Percentiles rank a stretch among this genome's conserved stretches.
phyloP scores from a whole-genome alignment of 1,140 invertebrate species.

The Philotrypesis tridentata region DNA sequence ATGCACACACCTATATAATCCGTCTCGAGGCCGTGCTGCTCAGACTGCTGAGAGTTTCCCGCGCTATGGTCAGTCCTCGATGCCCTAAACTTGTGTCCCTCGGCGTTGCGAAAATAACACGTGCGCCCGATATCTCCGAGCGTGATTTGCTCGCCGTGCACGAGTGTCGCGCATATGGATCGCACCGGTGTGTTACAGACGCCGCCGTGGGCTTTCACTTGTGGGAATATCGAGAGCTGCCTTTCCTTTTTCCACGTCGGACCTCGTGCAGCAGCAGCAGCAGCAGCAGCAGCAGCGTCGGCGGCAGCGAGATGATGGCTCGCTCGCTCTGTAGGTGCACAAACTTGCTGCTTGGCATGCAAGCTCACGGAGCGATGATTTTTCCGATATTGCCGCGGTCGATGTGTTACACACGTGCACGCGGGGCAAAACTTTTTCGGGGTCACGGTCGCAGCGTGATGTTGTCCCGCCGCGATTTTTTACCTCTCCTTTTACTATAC shows the following conservation, averaged over 20 bases:
- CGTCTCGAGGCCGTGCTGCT: neutral
- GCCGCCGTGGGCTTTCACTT: conserved; percentile 21
- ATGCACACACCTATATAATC: conserved; percentile 50
- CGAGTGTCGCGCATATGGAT: conserved; percentile 42
- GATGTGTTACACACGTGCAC: neutral
- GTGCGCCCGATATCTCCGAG: conserved; percentile 3
- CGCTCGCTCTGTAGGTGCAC: conserved; percentile 6
- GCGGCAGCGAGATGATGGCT: neutral
- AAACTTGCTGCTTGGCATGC: conserved; percentile 12
- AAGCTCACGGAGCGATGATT: conserved; percentile 3
- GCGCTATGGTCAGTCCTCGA: neutral
- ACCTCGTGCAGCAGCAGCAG: neutral
- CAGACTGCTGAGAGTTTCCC: conserved; percentile 16
- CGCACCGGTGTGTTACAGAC: neutral
- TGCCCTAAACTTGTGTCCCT: neutral
- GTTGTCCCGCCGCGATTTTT: neutral
- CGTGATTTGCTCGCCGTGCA: conserved; percentile 36
- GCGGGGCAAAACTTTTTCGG: neutral
- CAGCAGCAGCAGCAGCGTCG: neutral
- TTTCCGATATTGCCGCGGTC: neutral
- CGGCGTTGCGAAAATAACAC: conserved; percentile 18
- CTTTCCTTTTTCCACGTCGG: conserved; percentile 10
- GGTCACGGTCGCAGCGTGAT: neutral
- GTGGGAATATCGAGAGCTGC: conserved; percentile 34
- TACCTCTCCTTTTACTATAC: neutral